Percentiles rank a stretch among this genome's conserved stretches.
Evolutionary conservation across 2,113 vertebrate species (phyloP).

Genomic region (Mustelus asterias): DNA sequence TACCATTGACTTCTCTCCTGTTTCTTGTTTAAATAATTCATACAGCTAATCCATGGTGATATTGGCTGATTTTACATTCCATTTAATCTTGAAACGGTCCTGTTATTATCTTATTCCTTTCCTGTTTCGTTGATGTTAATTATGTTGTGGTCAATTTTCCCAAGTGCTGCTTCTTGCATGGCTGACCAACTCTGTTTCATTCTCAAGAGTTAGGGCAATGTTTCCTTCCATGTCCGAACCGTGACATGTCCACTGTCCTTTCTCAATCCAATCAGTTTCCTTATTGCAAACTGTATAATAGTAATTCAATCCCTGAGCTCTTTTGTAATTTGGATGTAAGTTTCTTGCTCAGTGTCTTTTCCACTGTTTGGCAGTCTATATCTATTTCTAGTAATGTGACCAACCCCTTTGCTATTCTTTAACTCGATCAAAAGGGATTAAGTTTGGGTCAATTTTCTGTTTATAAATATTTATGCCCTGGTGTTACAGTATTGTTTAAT

Average conservation of each 20-base stretch:
- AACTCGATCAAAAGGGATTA: neutral
- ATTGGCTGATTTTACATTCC: neutral
- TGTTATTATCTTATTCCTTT: neutral
- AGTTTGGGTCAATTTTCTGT: neutral
- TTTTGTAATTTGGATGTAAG: neutral
- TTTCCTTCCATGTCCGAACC: neutral
- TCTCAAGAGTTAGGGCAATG: neutral
- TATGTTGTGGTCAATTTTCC: neutral
- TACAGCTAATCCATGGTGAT: neutral
- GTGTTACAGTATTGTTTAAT: neutral
- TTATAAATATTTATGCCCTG: neutral
- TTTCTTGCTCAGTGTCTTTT: neutral
- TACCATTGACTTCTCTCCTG: neutral
- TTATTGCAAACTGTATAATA: neutral
- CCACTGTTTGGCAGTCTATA: too few relatives aligned
- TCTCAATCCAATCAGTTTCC: neutral
- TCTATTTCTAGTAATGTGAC: neutral
- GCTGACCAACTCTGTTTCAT: neutral
- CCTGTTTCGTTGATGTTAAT: neutral
- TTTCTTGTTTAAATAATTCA: neutral
- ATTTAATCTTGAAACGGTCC: neutral
- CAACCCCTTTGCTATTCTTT: neutral
- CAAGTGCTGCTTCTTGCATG: neutral
- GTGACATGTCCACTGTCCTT: neutral
- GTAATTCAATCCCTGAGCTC: neutral